A percentile compares a stretch with the other conserved stretches of the same genome.
Conservation (phyloP, 2,888 invertebrate species). For the Acleris holmiana region DNA sequence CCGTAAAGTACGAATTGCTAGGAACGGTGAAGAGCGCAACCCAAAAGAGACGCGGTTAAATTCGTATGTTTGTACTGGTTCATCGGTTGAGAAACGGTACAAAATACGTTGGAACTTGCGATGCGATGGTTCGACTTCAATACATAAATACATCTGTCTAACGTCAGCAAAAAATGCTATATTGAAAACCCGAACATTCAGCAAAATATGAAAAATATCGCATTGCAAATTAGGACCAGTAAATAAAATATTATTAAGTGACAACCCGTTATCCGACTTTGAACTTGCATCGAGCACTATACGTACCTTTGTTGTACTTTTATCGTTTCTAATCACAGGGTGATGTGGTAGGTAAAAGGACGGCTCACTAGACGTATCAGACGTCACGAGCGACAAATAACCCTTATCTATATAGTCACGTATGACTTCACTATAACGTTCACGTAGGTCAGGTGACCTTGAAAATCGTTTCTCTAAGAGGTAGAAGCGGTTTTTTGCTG, state of each 20-base stretch:
- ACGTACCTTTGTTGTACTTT: not conserved
- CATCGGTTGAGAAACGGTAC: too few species aligned
- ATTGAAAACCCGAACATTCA: too few species aligned
- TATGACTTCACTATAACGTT: slow-evolving; percentile 23
- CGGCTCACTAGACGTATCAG: not conserved
- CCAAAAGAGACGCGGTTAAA: too few species aligned
- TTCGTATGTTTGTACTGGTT: too few species aligned
- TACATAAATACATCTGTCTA: too few species aligned
- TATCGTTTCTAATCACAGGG: not conserved
- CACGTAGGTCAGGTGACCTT: not conserved
- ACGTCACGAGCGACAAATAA: slow-evolving; percentile 4
- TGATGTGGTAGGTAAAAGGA: not conserved
- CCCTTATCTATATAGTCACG: slow-evolving; percentile 28
- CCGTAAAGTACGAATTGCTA: too few species aligned
- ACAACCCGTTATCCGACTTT: not conserved
- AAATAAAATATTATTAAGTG: slow-evolving; percentile 27
- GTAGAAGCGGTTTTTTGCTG: slow-evolving; percentile 21
- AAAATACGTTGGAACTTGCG: too few species aligned
- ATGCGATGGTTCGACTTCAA: too few species aligned
- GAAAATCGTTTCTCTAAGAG: slow-evolving; percentile 27
- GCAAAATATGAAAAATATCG: too few species aligned
- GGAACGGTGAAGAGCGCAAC: too few species aligned
- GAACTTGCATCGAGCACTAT: not conserved
- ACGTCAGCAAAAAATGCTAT: too few species aligned
- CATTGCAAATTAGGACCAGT: slow-evolving; percentile 38